Evolutionary conservation across 53 echinoderm and acorn worm species (phyloP).

Genomic region (Paracentrotus lividus): DNA sequence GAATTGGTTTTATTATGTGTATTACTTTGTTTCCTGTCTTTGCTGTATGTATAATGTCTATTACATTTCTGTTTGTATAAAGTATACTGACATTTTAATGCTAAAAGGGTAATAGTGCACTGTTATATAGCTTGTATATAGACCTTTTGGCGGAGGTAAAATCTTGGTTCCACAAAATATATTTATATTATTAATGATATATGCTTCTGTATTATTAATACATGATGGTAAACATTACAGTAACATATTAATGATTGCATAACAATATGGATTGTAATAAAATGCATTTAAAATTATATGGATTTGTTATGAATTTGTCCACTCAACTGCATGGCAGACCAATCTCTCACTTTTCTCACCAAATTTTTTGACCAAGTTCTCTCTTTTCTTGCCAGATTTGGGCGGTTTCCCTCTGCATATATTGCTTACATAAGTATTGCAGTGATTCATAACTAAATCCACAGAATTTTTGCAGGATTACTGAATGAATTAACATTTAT

Average conservation of each 20-base stretch:
- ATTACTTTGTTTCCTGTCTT: too few relatives aligned
- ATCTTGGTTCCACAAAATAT: not conserved
- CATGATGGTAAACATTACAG: not conserved
- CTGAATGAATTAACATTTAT: too few relatives aligned
- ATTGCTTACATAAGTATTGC: too few relatives aligned
- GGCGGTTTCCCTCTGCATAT: too few relatives aligned
- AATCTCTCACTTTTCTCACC: too few relatives aligned
- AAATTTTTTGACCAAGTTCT: too few relatives aligned
- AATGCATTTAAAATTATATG: not conserved
- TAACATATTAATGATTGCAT: not conserved
- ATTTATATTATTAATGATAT: not conserved
- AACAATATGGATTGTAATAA: conserved; percentile 47
- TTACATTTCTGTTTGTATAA: not conserved
- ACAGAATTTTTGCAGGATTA: too few relatives aligned
- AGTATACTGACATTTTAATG: not conserved
- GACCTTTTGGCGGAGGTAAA: not conserved
- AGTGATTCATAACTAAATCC: too few relatives aligned
- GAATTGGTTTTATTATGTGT: too few relatives aligned
- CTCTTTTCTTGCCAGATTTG: too few relatives aligned
- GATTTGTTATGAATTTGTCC: not conserved
- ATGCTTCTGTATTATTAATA: conserved; percentile 35
- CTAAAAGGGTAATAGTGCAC: not conserved
- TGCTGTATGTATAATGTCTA: too few relatives aligned
- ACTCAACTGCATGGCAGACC: too few relatives aligned
- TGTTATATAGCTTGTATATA: not conserved